These are phyloP conservation scores for Pimpla rufipes DNA, from an alignment of 2,888 invertebrate genomes.

Conservation along the genomic window DNA sequence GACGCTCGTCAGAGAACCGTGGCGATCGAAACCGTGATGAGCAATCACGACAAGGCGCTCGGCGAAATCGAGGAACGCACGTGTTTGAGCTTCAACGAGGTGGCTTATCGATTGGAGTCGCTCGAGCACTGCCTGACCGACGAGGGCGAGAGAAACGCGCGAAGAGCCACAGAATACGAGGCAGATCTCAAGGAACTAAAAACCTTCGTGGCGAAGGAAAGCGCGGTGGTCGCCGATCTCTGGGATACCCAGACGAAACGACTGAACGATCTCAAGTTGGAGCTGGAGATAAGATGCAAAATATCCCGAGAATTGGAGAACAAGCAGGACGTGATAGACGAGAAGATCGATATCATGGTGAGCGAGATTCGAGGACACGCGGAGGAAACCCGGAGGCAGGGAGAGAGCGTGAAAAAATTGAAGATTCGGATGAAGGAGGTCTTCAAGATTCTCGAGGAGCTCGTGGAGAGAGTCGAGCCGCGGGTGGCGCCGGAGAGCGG, in stretches of 20 bases:
- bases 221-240: slow-evolving; percentile 80
- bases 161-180: slow-evolving; percentile 68
- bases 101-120: slow-evolving; percentile 70
- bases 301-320: slow-evolving; percentile 84
- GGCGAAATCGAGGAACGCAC: slow-evolving; percentile 71
- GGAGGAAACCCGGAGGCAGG: slow-evolving; percentile 60
- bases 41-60: slow-evolving; percentile 70
- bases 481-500: background rate
- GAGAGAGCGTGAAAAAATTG: slow-evolving; percentile 66
- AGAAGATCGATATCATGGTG: slow-evolving; percentile 86
- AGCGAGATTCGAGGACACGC: slow-evolving; percentile 77
- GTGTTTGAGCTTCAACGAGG: slow-evolving; percentile 71
- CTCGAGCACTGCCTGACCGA: slow-evolving; percentile 69
- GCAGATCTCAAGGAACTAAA: slow-evolving; percentile 81
- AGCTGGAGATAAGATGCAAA: slow-evolving; percentile 86
- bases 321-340: slow-evolving; percentile 86
- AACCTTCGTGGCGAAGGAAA: slow-evolving; percentile 83
- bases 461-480: slow-evolving; percentile 63
- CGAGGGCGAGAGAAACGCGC: slow-evolving; percentile 64
- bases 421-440: slow-evolving; percentile 77
- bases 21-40: slow-evolving; percentile 68
- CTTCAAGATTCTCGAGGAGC: slow-evolving; percentile 74
- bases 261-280: slow-evolving; percentile 86
- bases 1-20: slow-evolving; percentile 58
- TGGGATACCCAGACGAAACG: slow-evolving; percentile 84